Evolutionary conservation across 53 echinoderm and acorn worm genomes (phyloP).

Genomic region (Stichopus horrens): DNA sequence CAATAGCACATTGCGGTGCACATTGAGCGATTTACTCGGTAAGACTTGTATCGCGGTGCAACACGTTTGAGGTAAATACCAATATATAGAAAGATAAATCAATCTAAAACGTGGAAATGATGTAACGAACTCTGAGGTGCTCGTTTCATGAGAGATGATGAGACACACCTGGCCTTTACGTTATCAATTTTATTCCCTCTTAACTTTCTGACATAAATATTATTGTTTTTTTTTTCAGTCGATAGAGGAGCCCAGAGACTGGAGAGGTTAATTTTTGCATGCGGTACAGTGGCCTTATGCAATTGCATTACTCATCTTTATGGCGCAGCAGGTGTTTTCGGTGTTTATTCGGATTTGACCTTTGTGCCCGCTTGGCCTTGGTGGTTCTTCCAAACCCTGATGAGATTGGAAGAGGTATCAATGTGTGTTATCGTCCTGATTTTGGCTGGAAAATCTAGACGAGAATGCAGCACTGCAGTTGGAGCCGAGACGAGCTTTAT

Average conservation of each 20-base stretch:
- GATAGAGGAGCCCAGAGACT: slow-evolving; percentile 72
- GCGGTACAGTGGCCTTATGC: slow-evolving; percentile 60
- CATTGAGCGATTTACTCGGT: neutral
- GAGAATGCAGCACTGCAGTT: neutral
- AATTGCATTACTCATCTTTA: slow-evolving; percentile 81
- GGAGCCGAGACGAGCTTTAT: neutral
- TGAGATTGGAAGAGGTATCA: slow-evolving; percentile 70
- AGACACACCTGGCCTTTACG: too few relatives aligned
- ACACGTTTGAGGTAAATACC: neutral
- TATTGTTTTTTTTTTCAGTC: neutral
- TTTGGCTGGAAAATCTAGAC: slow-evolving; percentile 63
- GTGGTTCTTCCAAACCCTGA: slow-evolving; percentile 83
- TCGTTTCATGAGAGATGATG: too few relatives aligned
- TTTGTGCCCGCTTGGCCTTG: slow-evolving; percentile 85
- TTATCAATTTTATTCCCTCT: too few relatives aligned
- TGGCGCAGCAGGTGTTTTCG: slow-evolving; percentile 87
- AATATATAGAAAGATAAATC: too few relatives aligned
- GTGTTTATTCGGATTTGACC: slow-evolving; percentile 71
- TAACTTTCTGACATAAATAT: too few relatives aligned
- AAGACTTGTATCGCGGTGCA: neutral
- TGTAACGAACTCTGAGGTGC: too few relatives aligned
- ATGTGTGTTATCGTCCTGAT: slow-evolving; percentile 67
- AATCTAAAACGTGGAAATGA: too few relatives aligned
- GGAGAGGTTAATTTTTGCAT: slow-evolving; percentile 59
- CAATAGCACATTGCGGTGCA: too few relatives aligned